phyloP scores from a whole-genome alignment of 2,797 vertebrate genomes.

The Acrossocheilus wenchowensis region DNA sequence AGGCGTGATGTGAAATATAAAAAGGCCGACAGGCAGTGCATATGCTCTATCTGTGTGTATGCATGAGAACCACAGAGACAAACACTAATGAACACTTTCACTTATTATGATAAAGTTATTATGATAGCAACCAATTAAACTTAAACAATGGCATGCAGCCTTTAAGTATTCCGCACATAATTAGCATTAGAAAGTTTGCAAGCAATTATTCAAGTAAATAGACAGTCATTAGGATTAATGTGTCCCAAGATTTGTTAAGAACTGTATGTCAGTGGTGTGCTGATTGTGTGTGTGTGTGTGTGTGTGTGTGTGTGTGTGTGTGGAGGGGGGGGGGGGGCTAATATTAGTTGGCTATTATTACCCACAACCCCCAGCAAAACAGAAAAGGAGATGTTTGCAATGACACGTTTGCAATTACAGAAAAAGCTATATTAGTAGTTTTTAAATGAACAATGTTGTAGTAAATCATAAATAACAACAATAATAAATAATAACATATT shows the following conservation, averaged over 20 bases:
- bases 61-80: neutral
- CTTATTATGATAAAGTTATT: neutral
- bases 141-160: neutral
- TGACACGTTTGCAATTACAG: neutral
- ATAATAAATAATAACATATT: neutral
- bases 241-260: neutral
- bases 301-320: too few relatives aligned
- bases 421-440: neutral
- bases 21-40: conserved; percentile 30
- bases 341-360: neutral
- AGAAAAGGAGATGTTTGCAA: neutral
- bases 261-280: neutral
- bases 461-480: neutral
- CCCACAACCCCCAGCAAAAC: neutral
- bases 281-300: too few relatives aligned
- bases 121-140: neutral
- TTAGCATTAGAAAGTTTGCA: neutral
- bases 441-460: neutral
- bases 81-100: neutral
- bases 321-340: too few relatives aligned
- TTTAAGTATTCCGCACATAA: neutral
- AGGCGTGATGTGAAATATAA: conserved; percentile 24
- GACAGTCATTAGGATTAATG: neutral
- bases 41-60: conserved; percentile 36
- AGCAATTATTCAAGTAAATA: neutral